Base-by-base conservation (phyloP, 2,113 vertebrate genomes). In the Microcebus ravelobensis region DNA sequence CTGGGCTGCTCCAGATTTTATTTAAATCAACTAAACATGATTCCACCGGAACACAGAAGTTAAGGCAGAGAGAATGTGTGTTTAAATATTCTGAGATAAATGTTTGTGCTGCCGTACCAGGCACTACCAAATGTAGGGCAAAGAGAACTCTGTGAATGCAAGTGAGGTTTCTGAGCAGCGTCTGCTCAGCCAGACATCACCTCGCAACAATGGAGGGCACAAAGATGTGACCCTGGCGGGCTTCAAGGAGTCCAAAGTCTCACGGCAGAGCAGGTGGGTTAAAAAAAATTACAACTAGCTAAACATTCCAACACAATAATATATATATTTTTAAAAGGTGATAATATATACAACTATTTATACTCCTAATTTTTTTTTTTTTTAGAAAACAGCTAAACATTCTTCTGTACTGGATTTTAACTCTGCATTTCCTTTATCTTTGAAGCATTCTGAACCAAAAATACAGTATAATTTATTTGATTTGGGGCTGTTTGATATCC, bases 11-110 rank as follows among this genome's bases (percentile, higher is more conserved):
- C 18, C 29, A 34, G 23, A 50, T 93, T 94, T 88, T 36, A 76
- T 96, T 92, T 96, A 87, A 92, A 85, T 48, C 84, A 74, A 70
- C 31, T 48, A 52, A 76, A 84, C 25, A 57, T 74, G 68, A 57
- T 79, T 82, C 42, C 36, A 71, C 84, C 0, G 0, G 76, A 94
- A 83, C 63, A 23, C 0, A 18, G 81, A 80, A 11, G 4, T n/a
- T n/a, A 74, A 71, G 73, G 85, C 92, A 90, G 65, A 65, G 70
- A 59, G 39, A 90, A 89, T 20, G n/a, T 20, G 17, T 48, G 48
- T 45, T 65, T 92, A 87, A 93, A 65, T 42, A 96, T 70, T 89
- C 57, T 50, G 73, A 80, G 68, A 76, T 76, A 48, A 92, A 76
- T n/a, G 36, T 81, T 59, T 90, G 55, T 31, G 48, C 61, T 61